phyloP scores from a whole-genome alignment of 2,797 vertebrate species.

The Sphenodon punctatus region DNA sequence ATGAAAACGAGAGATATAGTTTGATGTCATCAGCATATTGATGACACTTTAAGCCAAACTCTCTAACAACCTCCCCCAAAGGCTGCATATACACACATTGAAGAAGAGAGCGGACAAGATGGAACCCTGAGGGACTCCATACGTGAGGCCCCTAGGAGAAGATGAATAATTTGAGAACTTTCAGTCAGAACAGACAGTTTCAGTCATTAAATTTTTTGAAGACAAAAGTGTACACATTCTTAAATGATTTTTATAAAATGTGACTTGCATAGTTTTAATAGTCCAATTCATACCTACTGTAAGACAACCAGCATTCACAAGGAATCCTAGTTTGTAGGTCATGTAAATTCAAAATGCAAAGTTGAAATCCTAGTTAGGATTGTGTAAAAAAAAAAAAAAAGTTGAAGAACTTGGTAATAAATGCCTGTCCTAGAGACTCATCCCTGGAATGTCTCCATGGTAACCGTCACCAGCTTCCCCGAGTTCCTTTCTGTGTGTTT shows the following conservation, averaged over 20 bases:
- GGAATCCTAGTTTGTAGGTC: neutral
- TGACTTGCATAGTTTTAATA: neutral
- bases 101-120: too few species aligned
- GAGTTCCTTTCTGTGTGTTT: neutral
- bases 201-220: neutral
- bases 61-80: too few species aligned
- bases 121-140: too few species aligned
- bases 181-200: too few species aligned
- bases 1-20: too few species aligned
- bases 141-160: too few species aligned
- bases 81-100: too few species aligned
- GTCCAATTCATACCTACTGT: accelerated
- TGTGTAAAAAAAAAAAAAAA: neutral
- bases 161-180: too few species aligned
- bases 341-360: accelerated
- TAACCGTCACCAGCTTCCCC: accelerated
- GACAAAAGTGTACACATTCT: neutral
- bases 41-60: too few species aligned
- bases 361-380: neutral
- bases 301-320: accelerated
- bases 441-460: neutral
- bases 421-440: accelerated
- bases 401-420: neutral
- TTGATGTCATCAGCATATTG: too few species aligned
- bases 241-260: neutral